These are phyloP conservation scores for Sphaeramia orbicularis DNA, from an alignment of 2,797 vertebrate species.

Conservation along the genomic window DNA sequence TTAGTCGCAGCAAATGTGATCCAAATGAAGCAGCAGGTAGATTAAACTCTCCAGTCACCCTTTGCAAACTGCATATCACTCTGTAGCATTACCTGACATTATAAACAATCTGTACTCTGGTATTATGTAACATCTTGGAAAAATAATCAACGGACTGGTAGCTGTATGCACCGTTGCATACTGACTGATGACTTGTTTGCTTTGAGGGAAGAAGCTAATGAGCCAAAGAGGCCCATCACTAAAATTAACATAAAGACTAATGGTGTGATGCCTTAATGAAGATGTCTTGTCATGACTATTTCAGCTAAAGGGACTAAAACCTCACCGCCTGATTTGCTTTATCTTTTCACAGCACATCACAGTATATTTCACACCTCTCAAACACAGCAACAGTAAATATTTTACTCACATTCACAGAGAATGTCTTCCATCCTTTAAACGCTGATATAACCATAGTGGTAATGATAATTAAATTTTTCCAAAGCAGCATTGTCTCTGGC, in stretches of 20 bases:
- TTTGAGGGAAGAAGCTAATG: slow-evolving; percentile 46
- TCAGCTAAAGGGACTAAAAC: slow-evolving; percentile 23
- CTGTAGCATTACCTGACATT: slow-evolving; percentile 9
- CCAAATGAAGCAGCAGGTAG: slow-evolving; percentile 46
- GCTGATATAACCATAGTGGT: slow-evolving; percentile 24
- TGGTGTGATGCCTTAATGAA: slow-evolving; percentile 59
- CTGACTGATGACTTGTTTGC: slow-evolving; percentile 35
- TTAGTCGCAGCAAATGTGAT: slow-evolving; percentile 32
- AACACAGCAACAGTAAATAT: slow-evolving; percentile 14
- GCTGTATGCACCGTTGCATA: slow-evolving; percentile 16
- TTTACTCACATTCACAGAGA: slow-evolving; percentile 29
- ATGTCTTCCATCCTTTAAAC: slow-evolving; percentile 70
- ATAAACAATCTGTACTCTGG: slow-evolving; percentile 20
- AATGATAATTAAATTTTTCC: slow-evolving; percentile 12
- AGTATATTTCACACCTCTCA: slow-evolving; percentile 20
- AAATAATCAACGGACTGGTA: slow-evolving; percentile 25
- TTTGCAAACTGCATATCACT: slow-evolving; percentile 18
- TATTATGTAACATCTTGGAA: slow-evolving; percentile 23
- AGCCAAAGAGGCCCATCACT: slow-evolving; percentile 70
- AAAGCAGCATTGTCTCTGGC: slow-evolving; percentile 13
- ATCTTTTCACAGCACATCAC: slow-evolving; percentile 15
- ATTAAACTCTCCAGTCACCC: slow-evolving; percentile 41
- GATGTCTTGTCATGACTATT: slow-evolving; percentile 50
- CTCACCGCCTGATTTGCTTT: slow-evolving; percentile 27
- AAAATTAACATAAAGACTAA: slow-evolving; percentile 25